These are phyloP conservation scores for Belgica antarctica DNA, from an alignment of 2,888 invertebrate genomes.

Conservation along the genomic window DNA sequence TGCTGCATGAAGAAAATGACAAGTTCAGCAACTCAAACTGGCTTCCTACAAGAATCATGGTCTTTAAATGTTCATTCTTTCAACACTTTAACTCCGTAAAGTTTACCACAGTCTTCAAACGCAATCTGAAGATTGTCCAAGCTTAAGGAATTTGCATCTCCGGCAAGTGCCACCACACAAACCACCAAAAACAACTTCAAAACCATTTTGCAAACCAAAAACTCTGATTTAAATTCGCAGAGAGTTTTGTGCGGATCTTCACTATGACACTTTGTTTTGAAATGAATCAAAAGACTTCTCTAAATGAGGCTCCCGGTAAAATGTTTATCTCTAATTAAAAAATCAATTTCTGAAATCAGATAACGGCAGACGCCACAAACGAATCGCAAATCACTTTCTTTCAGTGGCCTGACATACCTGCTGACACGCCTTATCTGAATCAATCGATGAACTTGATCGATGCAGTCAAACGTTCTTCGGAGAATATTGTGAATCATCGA, in stretches of 20 bases:
- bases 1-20: background rate
- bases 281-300: background rate
- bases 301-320: background rate
- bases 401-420: too few species aligned
- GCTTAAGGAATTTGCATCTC: too few species aligned
- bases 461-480: too few species aligned
- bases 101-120: conserved; percentile 32
- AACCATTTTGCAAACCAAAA: background rate
- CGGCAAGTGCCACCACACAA: background rate
- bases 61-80: background rate
- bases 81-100: background rate
- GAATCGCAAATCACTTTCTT: too few species aligned
- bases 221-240: background rate
- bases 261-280: background rate
- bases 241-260: background rate
- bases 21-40: background rate
- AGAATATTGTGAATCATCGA: too few species aligned
- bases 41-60: background rate
- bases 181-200: background rate
- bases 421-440: too few species aligned
- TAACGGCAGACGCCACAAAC: too few species aligned
- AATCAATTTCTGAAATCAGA: background rate
- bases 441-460: too few species aligned
- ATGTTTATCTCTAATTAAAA: conserved; percentile 1
- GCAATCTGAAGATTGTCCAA: background rate